Evolutionary conservation across 2,113 vertebrate species (phyloP).

Genomic region (cattle (Bos taurus)): DNA sequence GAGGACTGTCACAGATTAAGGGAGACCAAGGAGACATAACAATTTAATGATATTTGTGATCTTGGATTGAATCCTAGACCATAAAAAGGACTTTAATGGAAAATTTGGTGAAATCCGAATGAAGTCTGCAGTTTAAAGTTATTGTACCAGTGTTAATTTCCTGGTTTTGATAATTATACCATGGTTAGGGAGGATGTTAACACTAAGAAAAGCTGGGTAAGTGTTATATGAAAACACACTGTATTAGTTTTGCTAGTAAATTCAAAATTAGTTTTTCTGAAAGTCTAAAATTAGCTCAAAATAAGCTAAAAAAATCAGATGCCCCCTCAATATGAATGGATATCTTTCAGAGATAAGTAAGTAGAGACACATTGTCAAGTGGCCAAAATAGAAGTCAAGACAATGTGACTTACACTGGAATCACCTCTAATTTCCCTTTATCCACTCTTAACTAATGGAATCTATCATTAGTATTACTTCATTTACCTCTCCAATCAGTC

Average conservation of each 20-base stretch:
- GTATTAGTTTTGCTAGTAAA: neutral
- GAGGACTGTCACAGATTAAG: neutral
- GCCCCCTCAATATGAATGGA: neutral
- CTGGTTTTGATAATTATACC: conserved; percentile 1
- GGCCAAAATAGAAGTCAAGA: neutral
- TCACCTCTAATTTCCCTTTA: neutral
- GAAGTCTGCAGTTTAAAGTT: neutral
- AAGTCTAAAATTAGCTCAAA: conserved; percentile 29
- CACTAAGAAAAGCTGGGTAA: conserved; percentile 6
- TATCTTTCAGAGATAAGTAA: neutral
- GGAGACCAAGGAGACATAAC: neutral
- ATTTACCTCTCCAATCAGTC: neutral
- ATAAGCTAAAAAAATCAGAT: neutral
- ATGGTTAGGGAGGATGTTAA: neutral
- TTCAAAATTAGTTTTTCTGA: neutral
- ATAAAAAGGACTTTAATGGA: neutral
- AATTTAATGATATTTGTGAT: neutral
- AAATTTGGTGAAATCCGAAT: conserved; percentile 17
- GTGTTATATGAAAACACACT: neutral
- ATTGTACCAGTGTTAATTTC: neutral
- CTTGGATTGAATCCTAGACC: neutral
- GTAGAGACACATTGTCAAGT: neutral
- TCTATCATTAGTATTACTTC: neutral
- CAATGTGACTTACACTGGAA: neutral
- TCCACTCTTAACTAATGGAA: neutral